phyloP scores from a whole-genome alignment of 1,140 invertebrate genomes.

The Eupristina koningsbergeri region DNA sequence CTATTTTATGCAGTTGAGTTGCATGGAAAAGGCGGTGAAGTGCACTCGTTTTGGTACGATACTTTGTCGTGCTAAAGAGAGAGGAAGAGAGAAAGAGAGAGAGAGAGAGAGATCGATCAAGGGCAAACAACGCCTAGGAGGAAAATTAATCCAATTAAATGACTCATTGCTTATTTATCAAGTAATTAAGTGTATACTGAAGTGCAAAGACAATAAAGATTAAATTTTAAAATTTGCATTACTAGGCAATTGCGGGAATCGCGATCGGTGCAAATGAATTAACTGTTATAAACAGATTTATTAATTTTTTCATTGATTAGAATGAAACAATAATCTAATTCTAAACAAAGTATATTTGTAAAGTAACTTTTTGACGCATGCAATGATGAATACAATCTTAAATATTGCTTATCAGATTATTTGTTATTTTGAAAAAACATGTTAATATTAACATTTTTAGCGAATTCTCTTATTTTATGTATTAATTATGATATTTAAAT shows the following conservation, averaged over 20 bases:
- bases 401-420: neutral
- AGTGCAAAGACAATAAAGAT: constrained; percentile 7
- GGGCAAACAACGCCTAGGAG: neutral
- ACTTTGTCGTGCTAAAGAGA: neutral
- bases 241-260: neutral
- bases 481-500: no score
- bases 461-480: neutral
- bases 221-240: neutral
- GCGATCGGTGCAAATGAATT: no score
- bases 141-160: neutral
- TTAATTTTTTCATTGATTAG: neutral
- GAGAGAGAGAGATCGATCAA: neutral
- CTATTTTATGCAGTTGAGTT: neutral
- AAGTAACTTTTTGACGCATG: neutral
- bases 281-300: neutral
- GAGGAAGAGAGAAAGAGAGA: no score
- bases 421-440: neutral
- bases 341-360: neutral
- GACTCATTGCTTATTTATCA: neutral
- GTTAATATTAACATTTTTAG: neutral
- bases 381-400: neutral
- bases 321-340: neutral
- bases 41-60: neutral
- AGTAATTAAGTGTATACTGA: neutral
- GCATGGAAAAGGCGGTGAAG: neutral